Percentiles rank a stretch among this genome's conserved stretches.
These are phyloP conservation scores for Halocynthia aurantium DNA, from an alignment of 23 tunicate genomes.

Conservation along the genomic window DNA sequence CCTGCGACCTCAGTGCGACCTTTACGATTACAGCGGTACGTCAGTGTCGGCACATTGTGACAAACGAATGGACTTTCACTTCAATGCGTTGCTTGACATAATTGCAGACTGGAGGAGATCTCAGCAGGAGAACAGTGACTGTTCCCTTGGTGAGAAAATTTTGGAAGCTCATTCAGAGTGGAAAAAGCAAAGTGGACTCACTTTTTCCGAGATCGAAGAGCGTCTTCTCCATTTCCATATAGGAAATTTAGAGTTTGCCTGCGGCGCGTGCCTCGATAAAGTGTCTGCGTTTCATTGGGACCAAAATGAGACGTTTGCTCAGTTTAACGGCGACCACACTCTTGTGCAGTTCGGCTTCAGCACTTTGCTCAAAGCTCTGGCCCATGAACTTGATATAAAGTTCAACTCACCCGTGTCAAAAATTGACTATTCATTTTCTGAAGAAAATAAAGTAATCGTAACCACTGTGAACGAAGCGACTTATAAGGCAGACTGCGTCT, in stretches of 20 bases:
- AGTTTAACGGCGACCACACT: constrained; percentile 89
- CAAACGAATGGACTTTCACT: constrained; percentile 88
- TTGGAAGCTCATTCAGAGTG: constrained; percentile 75
- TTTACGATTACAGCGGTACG: constrained; percentile 34
- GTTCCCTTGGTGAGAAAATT: constrained; percentile 78
- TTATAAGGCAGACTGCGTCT: constrained; percentile 52
- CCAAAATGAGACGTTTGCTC: constrained; percentile 90
- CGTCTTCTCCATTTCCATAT: constrained; percentile 68
- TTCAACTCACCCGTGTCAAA: constrained; percentile 43
- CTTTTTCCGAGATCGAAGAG: constrained; percentile 66
- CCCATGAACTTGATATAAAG: constrained; percentile 46
- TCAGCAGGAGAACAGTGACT: constrained; percentile 56
- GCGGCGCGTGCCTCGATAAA: constrained; percentile 74
- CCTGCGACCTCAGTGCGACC: constrained; percentile 59
- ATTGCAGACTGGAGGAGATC: constrained; percentile 84
- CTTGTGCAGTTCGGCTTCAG: constrained; percentile 84
- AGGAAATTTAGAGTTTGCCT: constrained; percentile 86
- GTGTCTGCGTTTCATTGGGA: constrained; percentile 98
- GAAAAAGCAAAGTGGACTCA: constrained; percentile 67
- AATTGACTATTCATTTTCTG: constrained; percentile 1
- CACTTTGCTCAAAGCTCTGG: constrained; percentile 42
- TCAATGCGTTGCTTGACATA: constrained; percentile 75
- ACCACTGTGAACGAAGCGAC: constrained; percentile 23
- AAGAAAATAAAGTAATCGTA: constrained; percentile 21
- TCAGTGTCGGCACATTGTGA: constrained; percentile 56